Conservation (phyloP, 2,888 invertebrate species). For the Paralinhomoeus sp. region DNA sequence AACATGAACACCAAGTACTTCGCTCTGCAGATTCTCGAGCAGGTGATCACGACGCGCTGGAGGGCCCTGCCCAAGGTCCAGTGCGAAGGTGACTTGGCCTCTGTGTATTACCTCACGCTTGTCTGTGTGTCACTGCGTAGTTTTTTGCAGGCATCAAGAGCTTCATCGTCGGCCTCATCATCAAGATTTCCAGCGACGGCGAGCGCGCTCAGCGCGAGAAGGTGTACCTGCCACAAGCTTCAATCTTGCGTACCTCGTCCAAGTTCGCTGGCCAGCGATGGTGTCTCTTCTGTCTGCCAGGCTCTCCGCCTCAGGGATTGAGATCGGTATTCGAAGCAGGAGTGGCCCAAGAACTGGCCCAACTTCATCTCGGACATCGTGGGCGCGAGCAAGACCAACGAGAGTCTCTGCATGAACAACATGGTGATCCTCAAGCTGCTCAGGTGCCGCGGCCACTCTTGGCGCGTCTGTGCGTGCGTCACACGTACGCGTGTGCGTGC, state of each 20-base stretch:
- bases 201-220: conserved; percentile 68
- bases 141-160: conserved; percentile 62
- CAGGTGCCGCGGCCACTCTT: too few relatives aligned
- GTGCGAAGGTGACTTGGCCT: conserved; percentile 46
- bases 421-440: conserved; percentile 91
- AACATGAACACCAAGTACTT: conserved; percentile 98
- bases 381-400: conserved; percentile 93
- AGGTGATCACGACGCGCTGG: conserved; percentile 95
- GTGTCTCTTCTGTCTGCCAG: conserved; percentile 1
- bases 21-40: conserved; percentile 92
- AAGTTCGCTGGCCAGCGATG: not conserved
- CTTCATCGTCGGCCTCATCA: conserved; percentile 91
- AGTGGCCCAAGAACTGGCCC: conserved; percentile 99
- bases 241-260: not conserved
- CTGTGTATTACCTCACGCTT: not conserved
- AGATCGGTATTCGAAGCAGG: too few relatives aligned
- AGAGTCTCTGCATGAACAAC: conserved; percentile 95
- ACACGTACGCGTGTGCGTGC: too few relatives aligned
- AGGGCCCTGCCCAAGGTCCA: conserved; percentile 92
- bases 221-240: conserved; percentile 83
- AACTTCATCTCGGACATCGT: conserved; percentile 96
- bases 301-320: too few relatives aligned
- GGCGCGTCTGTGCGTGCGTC: too few relatives aligned
- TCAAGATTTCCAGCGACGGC: conserved; percentile 84
- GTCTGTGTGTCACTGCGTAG: not conserved